Conservation (phyloP, 2,797 vertebrate species). For the Karalla daura region DNA sequence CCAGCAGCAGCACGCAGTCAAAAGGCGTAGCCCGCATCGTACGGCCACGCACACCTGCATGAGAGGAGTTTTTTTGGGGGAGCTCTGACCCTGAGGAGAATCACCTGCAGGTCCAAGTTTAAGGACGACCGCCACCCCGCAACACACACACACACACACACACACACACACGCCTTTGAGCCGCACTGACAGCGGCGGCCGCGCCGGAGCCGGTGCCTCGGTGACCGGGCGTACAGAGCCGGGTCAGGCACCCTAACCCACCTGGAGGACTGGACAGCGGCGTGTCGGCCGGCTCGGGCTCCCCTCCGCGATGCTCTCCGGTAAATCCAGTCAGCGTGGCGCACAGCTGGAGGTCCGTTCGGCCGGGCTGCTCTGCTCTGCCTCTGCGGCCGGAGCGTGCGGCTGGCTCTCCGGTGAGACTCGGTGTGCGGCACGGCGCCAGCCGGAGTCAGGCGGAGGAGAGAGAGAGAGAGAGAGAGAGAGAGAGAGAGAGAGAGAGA, state of each 20-base stretch:
- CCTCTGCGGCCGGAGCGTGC: neutral
- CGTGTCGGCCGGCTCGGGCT: slow-evolving; percentile 28
- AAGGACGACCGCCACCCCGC: neutral
- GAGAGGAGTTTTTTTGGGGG: no score
- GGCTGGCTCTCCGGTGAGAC: slow-evolving; percentile 5
- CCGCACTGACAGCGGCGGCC: no score
- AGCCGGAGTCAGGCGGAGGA: slow-evolving; percentile 43
- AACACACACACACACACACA: no score
- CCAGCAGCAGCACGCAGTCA: neutral
- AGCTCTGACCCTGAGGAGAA: slow-evolving; percentile 1
- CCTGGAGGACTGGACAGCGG: slow-evolving; percentile 35
- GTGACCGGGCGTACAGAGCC: slow-evolving; percentile 23
- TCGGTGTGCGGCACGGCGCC: slow-evolving; percentile 30
- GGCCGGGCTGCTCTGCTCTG: no score
- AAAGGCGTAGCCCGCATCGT: neutral
- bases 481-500: no score
- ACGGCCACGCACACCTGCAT: no score
- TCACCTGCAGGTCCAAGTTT: slow-evolving; percentile 25
- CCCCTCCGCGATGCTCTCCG: neutral
- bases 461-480: no score
- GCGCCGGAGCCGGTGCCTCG: neutral
- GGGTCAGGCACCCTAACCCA: slow-evolving; percentile 20
- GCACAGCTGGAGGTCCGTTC: slow-evolving; percentile 1
- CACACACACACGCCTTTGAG: no score
- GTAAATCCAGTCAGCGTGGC: slow-evolving; percentile 39